Base-by-base conservation (phyloP, 2,888 invertebrate genomes). In the Boloria selene region DNA sequence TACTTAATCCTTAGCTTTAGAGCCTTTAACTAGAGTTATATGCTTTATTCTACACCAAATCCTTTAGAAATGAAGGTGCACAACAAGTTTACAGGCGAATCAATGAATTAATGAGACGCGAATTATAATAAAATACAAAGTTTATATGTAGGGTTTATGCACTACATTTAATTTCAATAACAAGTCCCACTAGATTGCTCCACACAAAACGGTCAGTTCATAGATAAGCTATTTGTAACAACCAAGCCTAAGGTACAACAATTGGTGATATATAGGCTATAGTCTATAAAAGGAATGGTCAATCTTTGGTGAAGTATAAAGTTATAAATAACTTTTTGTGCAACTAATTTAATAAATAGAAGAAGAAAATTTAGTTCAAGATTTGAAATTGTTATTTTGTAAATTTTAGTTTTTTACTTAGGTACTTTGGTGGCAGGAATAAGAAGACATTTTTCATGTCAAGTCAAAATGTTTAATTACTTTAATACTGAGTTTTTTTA, bases 181-280 rank as follows among this genome's bases (percentile, higher is more conserved):
- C 16, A 63, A 63, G 22, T 14, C 38, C 31, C 51, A 61, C 22
- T 44, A 56, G 42, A 66, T 58, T 66, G 26, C 14, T 13, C 0
- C 38, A 49, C 17, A 66, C 62, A 66, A 62, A 62, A 42, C 31
- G 42, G 31, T 42, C 61, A 59, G 56, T 59, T 49, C 17, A 26
- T 49, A 18, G 50, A 44, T 56, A 64, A 56, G 56, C 58, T 47
- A 62, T 62, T 62, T 64, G 67, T 64, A 64, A 64, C 61, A 54
- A 51, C 70, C 67, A 60, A 70, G 65, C 67, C 69, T 67, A 58
- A 54, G n/a, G 49, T 56, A 42, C 54, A 70, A 68, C 70, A 68
- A 70, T 68, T 49, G 55, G 18, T 68, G 65, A 65, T 70, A 62
- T 70, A 70, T 63, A 60, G 64, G 14, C 66, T 65, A 59, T 59